A percentile compares a stretch with the other conserved stretches of the same genome.
These are phyloP conservation scores for Sphaerophoria rueppellii DNA, from an alignment of 2,888 invertebrate genomes.

Conservation along the genomic window DNA sequence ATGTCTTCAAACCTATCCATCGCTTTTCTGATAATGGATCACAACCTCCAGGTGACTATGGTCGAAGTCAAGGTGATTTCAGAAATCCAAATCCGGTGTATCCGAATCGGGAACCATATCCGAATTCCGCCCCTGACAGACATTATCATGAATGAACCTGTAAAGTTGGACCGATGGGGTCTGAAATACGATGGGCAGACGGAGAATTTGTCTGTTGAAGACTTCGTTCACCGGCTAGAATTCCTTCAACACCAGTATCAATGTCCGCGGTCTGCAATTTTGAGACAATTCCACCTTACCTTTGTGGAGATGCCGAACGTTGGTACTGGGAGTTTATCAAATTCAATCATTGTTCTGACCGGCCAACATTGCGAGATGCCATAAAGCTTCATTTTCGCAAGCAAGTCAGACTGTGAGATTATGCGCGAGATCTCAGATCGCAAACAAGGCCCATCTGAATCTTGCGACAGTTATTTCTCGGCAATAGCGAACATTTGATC, in stretches of 20 bases:
- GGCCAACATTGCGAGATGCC: not conserved
- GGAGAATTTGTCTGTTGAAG: not conserved
- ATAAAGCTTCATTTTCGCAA: not conserved
- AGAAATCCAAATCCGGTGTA: too few species aligned
- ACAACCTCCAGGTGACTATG: too few species aligned
- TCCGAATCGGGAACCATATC: too few species aligned
- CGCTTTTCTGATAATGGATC: too few species aligned
- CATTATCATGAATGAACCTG: too few species aligned
- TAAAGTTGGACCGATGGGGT: too few species aligned
- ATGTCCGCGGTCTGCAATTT: not conserved
- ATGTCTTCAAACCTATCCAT: too few species aligned
- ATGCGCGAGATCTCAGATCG: not conserved
- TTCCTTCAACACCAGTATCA: not conserved
- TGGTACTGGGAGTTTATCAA: not conserved
- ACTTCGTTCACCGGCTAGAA: not conserved
- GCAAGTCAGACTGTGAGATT: not conserved
- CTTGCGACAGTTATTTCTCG: conserved; percentile 1
- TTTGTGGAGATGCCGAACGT: not conserved
- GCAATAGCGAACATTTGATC: not conserved
- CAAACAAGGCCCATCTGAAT: not conserved
- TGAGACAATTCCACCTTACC: not conserved
- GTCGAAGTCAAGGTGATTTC: too few species aligned
- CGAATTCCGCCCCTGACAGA: too few species aligned
- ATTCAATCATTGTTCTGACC: not conserved
- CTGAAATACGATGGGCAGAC: not conserved